phyloP scores from a whole-genome alignment of 2,113 vertebrate genomes.

The Vanacampus margaritifer region DNA sequence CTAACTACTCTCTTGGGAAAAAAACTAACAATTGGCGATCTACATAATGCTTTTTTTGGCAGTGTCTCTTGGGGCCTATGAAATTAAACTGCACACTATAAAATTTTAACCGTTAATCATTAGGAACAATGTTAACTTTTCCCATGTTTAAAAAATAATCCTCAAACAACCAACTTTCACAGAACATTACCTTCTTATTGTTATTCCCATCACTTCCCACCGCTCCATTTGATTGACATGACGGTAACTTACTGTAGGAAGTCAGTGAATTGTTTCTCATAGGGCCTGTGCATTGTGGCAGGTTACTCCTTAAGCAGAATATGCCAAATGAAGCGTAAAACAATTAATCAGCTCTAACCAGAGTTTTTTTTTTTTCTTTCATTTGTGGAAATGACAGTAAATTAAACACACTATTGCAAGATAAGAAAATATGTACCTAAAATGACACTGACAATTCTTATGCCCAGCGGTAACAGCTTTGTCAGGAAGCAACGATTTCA shows the following conservation, averaged over 20 bases:
- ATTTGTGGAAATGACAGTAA: conserved; percentile 25
- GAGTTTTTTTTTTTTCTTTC: conserved; percentile 14
- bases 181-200: background rate
- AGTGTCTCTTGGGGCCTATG: background rate
- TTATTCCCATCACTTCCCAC: conserved; percentile 7
- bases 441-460: conserved; percentile 3
- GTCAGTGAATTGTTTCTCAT: conserved; percentile 1
- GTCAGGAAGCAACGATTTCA: background rate
- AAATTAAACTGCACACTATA: background rate
- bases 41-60: no score
- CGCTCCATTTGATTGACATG: conserved; percentile 33
- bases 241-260: conserved; percentile 18
- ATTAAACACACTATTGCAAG: conserved; percentile 15
- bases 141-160: background rate
- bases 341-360: conserved; percentile 46
- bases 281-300: conserved; percentile 34
- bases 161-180: background rate
- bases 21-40: no score
- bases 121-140: background rate
- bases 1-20: no score
- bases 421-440: conserved; percentile 9
- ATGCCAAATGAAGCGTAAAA: conserved; percentile 50
- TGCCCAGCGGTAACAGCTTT: conserved; percentile 8
- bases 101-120: background rate
- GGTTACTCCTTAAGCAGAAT: conserved; percentile 27